Conservation (phyloP, 1,140 invertebrate species). For the Drosophila sp. region DNA sequence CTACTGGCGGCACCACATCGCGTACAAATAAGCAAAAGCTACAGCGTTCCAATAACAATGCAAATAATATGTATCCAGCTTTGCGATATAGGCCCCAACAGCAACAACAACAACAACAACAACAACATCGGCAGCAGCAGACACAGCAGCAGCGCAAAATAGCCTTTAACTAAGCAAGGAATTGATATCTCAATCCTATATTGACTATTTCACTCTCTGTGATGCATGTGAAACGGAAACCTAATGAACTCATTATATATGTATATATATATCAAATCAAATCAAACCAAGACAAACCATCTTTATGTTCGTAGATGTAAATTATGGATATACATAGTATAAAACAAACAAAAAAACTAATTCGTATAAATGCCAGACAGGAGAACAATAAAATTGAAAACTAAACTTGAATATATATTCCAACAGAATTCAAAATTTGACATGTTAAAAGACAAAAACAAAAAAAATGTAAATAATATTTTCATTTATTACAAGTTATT, state of each 20-base stretch:
- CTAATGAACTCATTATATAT: constrained; percentile 7
- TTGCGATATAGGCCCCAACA: background rate
- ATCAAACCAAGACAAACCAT: constrained; percentile 1
- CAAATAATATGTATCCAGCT: background rate
- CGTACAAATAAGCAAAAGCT: background rate
- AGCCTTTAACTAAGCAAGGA: background rate
- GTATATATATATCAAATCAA: too few relatives aligned
- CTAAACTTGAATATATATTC: background rate
- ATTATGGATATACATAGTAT: background rate
- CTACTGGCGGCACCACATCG: background rate
- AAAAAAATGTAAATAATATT: background rate
- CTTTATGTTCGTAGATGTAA: constrained; percentile 6
- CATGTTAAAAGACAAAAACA: background rate
- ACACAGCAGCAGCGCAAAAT: background rate
- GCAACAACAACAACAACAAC: background rate
- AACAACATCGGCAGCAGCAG: background rate
- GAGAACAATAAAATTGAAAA: constrained; percentile 6
- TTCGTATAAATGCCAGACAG: background rate
- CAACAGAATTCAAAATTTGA: background rate
- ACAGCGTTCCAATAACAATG: background rate
- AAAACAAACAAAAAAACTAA: background rate
- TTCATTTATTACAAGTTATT: background rate
- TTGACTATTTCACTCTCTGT: constrained; percentile 5
- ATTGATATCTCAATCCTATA: background rate
- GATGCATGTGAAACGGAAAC: constrained; percentile 1